phyloP scores from a whole-genome alignment of 2,797 vertebrate genomes.

The Arctocebus calabarensis region DNA sequence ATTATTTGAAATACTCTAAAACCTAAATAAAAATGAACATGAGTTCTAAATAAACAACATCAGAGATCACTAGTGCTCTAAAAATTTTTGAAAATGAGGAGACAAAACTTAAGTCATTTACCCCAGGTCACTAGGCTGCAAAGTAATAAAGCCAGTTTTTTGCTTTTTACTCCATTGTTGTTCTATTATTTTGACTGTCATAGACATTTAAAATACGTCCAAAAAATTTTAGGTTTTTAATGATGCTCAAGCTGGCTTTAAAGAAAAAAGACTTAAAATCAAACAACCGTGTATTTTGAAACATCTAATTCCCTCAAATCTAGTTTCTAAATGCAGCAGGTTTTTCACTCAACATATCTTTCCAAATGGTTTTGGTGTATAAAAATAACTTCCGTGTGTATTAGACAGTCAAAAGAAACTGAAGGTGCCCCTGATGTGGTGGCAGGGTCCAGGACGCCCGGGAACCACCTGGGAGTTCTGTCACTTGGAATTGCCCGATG shows the following conservation, averaged over 20 bases:
- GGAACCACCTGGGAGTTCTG: constrained; percentile 18
- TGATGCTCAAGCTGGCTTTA: constrained; percentile 19
- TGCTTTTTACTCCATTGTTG: not conserved
- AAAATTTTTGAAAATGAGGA: not conserved
- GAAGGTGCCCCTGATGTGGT: not conserved
- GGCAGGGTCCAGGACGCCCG: not conserved
- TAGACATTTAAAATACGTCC: constrained; percentile 29
- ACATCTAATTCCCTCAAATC: constrained; percentile 51
- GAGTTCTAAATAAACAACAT: not conserved
- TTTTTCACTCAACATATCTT: constrained; percentile 67
- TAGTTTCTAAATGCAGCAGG: constrained; percentile 62
- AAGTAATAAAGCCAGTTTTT: not conserved
- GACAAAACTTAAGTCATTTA: not conserved
- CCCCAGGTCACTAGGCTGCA: not conserved
- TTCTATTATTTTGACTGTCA: constrained; percentile 27
- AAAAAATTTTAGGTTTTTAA: constrained; percentile 20
- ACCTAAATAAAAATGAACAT: not conserved
- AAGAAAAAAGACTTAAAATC: constrained; percentile 57
- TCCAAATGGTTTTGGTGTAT: constrained; percentile 21
- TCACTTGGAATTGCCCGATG: not conserved
- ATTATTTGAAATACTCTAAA: not conserved
- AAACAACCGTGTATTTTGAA: constrained; percentile 36
- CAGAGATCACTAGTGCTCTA: not conserved
- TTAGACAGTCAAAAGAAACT: constrained; percentile 39
- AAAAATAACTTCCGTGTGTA: constrained; percentile 60